Percentiles rank a stretch among this genome's conserved stretches.
phyloP scores from a whole-genome alignment of 2,797 vertebrate species.

The Hozukius guyotensis region DNA sequence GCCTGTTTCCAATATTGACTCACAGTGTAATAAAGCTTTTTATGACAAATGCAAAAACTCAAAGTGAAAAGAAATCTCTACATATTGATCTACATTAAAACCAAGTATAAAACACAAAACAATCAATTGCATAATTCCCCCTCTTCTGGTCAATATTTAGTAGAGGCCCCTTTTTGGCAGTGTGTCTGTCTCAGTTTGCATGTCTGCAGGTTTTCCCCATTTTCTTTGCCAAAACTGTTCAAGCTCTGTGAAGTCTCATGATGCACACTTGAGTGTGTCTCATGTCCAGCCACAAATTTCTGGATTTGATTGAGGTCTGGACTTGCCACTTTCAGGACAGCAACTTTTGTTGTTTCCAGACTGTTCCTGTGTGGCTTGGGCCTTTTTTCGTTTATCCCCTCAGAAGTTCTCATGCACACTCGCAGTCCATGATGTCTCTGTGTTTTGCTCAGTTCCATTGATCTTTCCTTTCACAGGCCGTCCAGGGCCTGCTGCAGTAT shows the following conservation, averaged over 20 bases:
- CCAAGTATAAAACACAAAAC: slow-evolving; percentile 30
- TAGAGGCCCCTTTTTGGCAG: slow-evolving; percentile 8
- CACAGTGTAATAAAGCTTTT: slow-evolving; percentile 32
- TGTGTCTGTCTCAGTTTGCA: slow-evolving; percentile 16
- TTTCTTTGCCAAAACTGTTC: slow-evolving; percentile 33
- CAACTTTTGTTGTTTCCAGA: not conserved
- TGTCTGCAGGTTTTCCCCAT: slow-evolving; percentile 18
- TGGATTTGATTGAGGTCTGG: slow-evolving; percentile 39
- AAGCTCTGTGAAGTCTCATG: slow-evolving; percentile 3
- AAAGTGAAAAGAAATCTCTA: slow-evolving; percentile 29
- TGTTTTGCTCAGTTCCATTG: slow-evolving; percentile 1
- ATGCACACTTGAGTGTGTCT: slow-evolving; percentile 4
- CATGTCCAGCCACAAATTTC: slow-evolving; percentile 18
- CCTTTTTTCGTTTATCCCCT: slow-evolving; percentile 26
- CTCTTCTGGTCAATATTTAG: slow-evolving; percentile 29
- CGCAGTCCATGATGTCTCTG: not conserved
- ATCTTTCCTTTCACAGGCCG: slow-evolving; percentile 9
- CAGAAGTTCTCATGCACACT: slow-evolving; percentile 4
- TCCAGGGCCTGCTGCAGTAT: not conserved
- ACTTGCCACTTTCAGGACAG: not conserved
- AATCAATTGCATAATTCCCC: slow-evolving; percentile 40
- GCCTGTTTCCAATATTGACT: slow-evolving; percentile 12
- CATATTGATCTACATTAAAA: slow-evolving; percentile 29
- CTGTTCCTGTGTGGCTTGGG: slow-evolving; percentile 21
- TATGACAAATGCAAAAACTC: slow-evolving; percentile 7